A percentile compares a stretch with the other conserved stretches of the same genome.
Evolutionary conservation across 1,140 invertebrate species (phyloP).

Genomic region (Drosophila fuyamai): DNA sequence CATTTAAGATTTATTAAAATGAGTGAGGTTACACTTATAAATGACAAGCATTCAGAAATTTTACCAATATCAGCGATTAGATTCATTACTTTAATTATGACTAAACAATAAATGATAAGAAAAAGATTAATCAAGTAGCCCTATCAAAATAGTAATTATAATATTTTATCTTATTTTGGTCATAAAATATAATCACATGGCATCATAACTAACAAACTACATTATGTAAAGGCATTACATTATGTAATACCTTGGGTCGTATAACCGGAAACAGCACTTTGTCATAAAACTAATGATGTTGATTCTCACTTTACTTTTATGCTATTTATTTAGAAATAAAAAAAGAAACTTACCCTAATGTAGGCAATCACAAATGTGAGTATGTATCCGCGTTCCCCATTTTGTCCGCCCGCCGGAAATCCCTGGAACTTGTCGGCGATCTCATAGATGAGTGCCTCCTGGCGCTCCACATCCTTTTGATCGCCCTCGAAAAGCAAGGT

Average conservation of each 20-base stretch:
- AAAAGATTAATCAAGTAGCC: not conserved
- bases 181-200: too few species aligned
- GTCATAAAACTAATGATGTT: not conserved
- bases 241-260: not conserved
- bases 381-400: constrained; percentile 97
- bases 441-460: constrained; percentile 93
- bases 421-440: constrained; percentile 92
- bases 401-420: constrained; percentile 95
- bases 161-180: too few species aligned
- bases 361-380: constrained; percentile 99
- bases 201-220: not conserved
- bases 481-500: constrained; percentile 97
- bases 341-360: constrained; percentile 89
- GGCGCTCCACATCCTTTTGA: constrained; percentile 89
- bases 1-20: too few species aligned
- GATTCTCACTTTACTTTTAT: not conserved
- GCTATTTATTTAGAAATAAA: not conserved
- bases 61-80: not conserved
- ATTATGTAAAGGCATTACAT: too few species aligned
- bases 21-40: not conserved
- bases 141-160: too few species aligned
- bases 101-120: not conserved
- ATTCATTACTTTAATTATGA: not conserved
- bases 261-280: not conserved
- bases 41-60: not conserved